Base-by-base conservation (phyloP, 2,797 vertebrate species). In the Diplodus puntazzo region DNA sequence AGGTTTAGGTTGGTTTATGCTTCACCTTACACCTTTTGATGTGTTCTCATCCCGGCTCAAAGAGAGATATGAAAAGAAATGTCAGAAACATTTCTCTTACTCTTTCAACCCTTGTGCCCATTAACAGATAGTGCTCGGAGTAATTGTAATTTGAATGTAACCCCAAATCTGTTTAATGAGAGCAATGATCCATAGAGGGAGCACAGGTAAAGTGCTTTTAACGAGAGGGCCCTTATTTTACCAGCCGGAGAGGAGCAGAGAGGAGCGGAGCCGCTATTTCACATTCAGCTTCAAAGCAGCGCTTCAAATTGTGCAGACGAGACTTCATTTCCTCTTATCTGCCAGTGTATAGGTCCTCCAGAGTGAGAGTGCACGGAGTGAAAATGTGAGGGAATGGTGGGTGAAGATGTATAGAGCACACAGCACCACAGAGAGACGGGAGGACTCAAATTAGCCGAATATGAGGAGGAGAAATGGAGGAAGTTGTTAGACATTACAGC, bases 291-390 rank as follows among this genome's bases (percentile, higher is more conserved):
- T 94, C 92, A 94, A 95, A 94, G 94, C 88, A 81, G 82, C 73
- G 89, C 91, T 94, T 93, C 91, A 94, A 94, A 94, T 93, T 92
- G 91, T 92, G 92, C 85, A 84, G 88, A 92, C 90, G 77, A 91
- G 92, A 92, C 90, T 94, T 91, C 85, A 89, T 92, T 94, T 94
- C 90, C 93, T 95, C 94, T 95, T 93, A 93, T 95, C 93, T 93
- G 88, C 80, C 82, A 60, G 89, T 89, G 90, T 93, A 92, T 92
- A 91, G 92, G 90, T 93, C 91, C 93, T 93, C 90, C 82, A 91
- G 88, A 89, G 90, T 84, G 80, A 90, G 89, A 89, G 93, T 85
- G 92, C 88, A 88, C 77, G 4, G 76, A 86, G 91, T 80, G 83
- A 89, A 94, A 91, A 92, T 93, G 89, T 91, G 92, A 92, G 92